A percentile compares a stretch with the other conserved stretches of the same genome.
phyloP scores from a whole-genome alignment of 2,888 invertebrate genomes.

The Acanthosepion lycidas region DNA sequence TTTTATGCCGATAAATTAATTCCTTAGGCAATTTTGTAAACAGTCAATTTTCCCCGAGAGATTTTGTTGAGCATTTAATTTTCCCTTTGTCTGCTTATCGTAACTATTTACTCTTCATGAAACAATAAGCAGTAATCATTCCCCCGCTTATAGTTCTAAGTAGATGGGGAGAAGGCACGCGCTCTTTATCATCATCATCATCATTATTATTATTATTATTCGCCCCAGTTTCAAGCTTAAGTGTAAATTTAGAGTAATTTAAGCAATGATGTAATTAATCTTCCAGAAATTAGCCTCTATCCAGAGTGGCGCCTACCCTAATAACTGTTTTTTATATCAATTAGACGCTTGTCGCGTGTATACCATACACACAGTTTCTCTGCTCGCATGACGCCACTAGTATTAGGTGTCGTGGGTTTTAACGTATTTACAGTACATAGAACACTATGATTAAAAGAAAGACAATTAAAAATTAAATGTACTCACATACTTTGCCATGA shows the following conservation, averaged over 20 bases:
- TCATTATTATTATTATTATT: too few relatives aligned
- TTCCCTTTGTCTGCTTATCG: too few relatives aligned
- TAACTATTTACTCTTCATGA: too few relatives aligned
- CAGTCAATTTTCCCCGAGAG: too few relatives aligned
- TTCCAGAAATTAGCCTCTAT: neutral
- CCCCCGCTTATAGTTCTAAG: too few relatives aligned
- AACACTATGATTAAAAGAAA: neutral
- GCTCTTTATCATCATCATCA: too few relatives aligned
- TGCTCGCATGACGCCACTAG: neutral
- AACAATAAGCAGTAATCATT: too few relatives aligned
- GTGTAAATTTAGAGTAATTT: conserved; percentile 33
- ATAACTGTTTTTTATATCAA: neutral
- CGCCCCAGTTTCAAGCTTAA: neutral
- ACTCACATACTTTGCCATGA: neutral
- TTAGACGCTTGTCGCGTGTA: conserved; percentile 3
- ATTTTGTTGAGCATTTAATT: too few relatives aligned
- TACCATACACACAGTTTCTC: neutral
- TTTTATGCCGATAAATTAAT: too few relatives aligned
- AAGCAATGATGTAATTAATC: neutral
- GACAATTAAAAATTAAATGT: neutral
- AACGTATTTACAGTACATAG: neutral
- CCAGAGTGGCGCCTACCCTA: neutral
- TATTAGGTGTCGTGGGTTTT: neutral
- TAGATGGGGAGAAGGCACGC: too few relatives aligned
- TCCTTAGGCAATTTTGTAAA: too few relatives aligned